Conservation (phyloP, 2,797 vertebrate genomes). For the Coccyzus lansbergi region DNA sequence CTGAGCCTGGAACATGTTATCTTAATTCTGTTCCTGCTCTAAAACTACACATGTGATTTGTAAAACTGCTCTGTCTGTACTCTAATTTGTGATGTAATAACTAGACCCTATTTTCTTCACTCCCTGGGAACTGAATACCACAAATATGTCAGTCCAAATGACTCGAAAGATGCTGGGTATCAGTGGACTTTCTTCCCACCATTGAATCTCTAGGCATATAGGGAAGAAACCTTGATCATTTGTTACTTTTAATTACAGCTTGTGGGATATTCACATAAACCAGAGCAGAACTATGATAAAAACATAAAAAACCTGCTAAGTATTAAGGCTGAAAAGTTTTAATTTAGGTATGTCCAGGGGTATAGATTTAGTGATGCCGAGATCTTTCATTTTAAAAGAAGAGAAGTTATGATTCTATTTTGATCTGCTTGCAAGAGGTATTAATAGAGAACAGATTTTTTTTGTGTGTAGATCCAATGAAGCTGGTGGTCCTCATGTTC, state of each 20-base stretch:
- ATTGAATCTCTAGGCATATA: neutral
- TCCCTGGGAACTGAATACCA: neutral
- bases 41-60: neutral
- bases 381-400: neutral
- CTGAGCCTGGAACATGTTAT: neutral
- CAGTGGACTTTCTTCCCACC: neutral
- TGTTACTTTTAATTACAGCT: neutral
- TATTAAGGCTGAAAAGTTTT: neutral
- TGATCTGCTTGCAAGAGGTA: neutral
- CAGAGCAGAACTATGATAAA: neutral
- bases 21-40: neutral
- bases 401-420: neutral
- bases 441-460: neutral
- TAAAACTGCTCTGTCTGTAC: neutral
- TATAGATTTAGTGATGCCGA: neutral
- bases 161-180: neutral
- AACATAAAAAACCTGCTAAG: too few relatives aligned
- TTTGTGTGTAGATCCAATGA: neutral
- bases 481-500: neutral
- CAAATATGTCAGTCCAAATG: neutral
- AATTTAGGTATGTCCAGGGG: neutral
- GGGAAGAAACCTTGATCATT: neutral
- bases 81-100: neutral
- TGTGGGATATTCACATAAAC: neutral
- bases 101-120: neutral